Evolutionary conservation across 2,888 invertebrate genomes (phyloP).

Genomic region (Andrena fulva): DNA sequence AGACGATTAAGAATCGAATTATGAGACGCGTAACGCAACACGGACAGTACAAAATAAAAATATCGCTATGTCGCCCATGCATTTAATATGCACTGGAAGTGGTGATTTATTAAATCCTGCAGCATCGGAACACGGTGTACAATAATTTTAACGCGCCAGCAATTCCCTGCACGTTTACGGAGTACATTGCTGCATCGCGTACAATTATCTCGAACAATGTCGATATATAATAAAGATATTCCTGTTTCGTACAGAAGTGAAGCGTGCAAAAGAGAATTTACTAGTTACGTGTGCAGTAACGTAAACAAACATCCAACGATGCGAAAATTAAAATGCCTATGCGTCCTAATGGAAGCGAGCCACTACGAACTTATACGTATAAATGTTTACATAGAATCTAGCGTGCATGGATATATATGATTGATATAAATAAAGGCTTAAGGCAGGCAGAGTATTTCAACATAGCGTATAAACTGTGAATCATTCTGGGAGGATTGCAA

Average conservation of each 20-base stretch:
- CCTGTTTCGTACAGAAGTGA: conserved; percentile 11
- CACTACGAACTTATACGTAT: conserved; percentile 20
- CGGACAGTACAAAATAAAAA: conserved; percentile 6
- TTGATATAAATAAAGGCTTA: conserved; percentile 14
- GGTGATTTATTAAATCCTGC: conserved; percentile 21
- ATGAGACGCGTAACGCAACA: background rate
- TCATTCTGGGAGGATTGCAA: conserved; percentile 50
- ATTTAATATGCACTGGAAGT: conserved; percentile 9
- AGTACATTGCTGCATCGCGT: conserved; percentile 36
- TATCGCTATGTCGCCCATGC: conserved; percentile 24
- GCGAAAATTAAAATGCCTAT: conserved; percentile 11
- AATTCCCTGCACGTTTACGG: conserved; percentile 13
- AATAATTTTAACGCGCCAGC: conserved; percentile 19
- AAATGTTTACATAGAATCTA: conserved; percentile 50
- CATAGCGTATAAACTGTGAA: conserved; percentile 25
- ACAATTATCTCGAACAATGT: conserved; percentile 5
- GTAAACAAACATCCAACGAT: conserved; percentile 24
- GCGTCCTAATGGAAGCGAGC: conserved; percentile 6
- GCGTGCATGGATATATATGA: conserved; percentile 36
- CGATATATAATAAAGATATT: conserved; percentile 16
- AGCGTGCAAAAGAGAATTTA: conserved; percentile 16
- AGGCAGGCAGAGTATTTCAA: conserved; percentile 9
- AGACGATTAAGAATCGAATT: background rate
- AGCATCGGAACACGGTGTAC: background rate
- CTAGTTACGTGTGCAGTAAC: background rate